These are phyloP conservation scores for Sitodiplosis mosellana DNA, from an alignment of 1,140 invertebrate species.

Conservation along the genomic window DNA sequence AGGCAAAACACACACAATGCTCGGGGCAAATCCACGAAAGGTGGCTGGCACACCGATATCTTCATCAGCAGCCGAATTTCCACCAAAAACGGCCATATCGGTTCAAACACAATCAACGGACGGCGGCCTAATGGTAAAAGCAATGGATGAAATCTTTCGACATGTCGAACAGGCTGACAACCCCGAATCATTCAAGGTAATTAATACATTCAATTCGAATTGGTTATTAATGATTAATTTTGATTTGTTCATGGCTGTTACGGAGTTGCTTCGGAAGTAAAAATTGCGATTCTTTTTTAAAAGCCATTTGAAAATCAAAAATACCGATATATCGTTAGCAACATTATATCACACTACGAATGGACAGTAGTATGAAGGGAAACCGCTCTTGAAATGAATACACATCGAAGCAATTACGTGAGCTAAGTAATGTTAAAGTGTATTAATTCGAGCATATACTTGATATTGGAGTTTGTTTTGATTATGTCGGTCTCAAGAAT, in stretches of 20 bases:
- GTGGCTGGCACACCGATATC: slow-evolving; percentile 7
- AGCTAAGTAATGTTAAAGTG: no score
- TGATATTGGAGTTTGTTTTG: neutral
- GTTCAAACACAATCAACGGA: neutral
- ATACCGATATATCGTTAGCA: no score
- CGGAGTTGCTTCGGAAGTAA: no score
- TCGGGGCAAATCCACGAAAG: slow-evolving; percentile 20
- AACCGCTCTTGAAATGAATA: no score
- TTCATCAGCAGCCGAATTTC: neutral
- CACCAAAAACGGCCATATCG: slow-evolving; percentile 7
- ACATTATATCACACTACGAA: no score
- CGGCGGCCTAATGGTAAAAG: slow-evolving; percentile 4
- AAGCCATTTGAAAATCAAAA: no score
- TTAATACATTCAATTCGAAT: neutral
- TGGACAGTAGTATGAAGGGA: no score
- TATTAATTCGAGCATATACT: no score
- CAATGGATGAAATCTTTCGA: slow-evolving; percentile 23
- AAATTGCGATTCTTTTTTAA: no score
- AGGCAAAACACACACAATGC: slow-evolving; percentile 24
- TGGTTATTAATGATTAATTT: neutral
- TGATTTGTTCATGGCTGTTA: no score
- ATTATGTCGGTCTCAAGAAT: no score
- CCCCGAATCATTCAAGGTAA: slow-evolving; percentile 13
- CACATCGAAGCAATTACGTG: no score
- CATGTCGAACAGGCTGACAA: slow-evolving; percentile 16